Base-by-base conservation (phyloP, 1,140 invertebrate species). In the Formica selysi region DNA sequence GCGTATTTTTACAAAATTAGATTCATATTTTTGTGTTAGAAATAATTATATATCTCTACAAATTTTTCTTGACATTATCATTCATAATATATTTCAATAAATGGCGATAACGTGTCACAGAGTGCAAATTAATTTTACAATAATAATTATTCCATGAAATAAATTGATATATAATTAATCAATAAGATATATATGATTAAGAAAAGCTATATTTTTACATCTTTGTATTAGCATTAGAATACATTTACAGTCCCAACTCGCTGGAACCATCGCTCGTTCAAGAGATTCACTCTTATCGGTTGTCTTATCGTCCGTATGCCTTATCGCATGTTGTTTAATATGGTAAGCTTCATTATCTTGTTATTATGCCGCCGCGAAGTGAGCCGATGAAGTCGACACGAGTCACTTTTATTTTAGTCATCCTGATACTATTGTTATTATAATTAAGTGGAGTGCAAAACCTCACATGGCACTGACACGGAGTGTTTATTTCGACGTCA, bases 281-380 rank as follows among this genome's bases (percentile, higher is more conserved):
- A 70, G 29, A 86, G 38, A 86, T 81, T 89, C 64, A 36, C 38
- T 79, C 71, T 89, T 89, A 89, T 89, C 87, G 38, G 26, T 59
- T 61, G 22, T 51, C 61, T 88, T 88, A 89, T 88, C 86, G n/a
- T 26, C 67, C 16, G 8, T 61, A 57, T 44, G 74, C 44, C 88
- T 89, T 89, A 89, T 89, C 87, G 74, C 76, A 22, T 54, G 70
- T 89, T 89, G 76, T 89, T 89, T 89, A 89, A 89, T 89, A 89
- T 70, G 84, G 76, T 86, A 86, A 89, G 84, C 76, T 59, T 89
- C 87, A 89, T 89, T 89, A 89, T 89, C 88, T 89, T 32, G 83
- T 89, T 89, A 89, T 89, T 89, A 86, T 86, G 76, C 74, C 76
- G 87, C 70, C 57, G 38, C 48, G 41, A 59, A 88, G 57, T 71